Conservation (phyloP, 2,888 invertebrate genomes). For the Diaphora mendica region DNA sequence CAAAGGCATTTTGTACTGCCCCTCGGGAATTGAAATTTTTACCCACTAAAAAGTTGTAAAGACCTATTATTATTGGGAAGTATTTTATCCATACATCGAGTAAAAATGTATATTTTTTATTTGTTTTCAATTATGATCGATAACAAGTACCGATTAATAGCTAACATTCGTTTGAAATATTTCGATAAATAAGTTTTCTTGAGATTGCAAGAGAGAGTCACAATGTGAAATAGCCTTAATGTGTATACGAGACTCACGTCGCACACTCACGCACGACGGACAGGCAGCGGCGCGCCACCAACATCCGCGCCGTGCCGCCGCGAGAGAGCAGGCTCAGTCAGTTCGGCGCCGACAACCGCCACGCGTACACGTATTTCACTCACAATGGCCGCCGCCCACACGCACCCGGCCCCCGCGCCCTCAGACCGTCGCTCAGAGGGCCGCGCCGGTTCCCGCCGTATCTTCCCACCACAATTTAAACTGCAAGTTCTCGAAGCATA, state of each 20-base stretch:
- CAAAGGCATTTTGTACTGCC: no score
- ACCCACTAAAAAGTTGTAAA: no score
- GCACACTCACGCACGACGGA: constrained; percentile 80
- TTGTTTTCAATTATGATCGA: no score
- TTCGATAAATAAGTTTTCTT: background rate
- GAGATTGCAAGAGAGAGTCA: background rate
- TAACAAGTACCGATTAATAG: background rate
- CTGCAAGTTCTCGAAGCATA: constrained; percentile 95
- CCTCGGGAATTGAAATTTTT: no score
- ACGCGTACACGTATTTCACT: constrained; percentile 75
- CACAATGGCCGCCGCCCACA: constrained; percentile 81
- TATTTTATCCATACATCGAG: no score
- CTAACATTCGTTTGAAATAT: background rate
- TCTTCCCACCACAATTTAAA: constrained; percentile 96
- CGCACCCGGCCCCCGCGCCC: constrained; percentile 80
- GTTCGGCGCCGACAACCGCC: constrained; percentile 84
- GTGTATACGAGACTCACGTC: constrained; percentile 80
- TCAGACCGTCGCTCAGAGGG: constrained; percentile 84
- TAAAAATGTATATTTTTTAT: no score
- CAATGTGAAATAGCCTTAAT: constrained; percentile 61
- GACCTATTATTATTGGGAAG: no score
- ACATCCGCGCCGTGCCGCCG: constrained; percentile 75
- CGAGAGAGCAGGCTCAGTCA: constrained; percentile 79
- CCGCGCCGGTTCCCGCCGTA: constrained; percentile 93
- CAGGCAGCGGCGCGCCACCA: constrained; percentile 84